Percentiles rank a stretch among this genome's conserved stretches.
phyloP scores from a whole-genome alignment of 2,113 vertebrate genomes.

The Aix galericulata region DNA sequence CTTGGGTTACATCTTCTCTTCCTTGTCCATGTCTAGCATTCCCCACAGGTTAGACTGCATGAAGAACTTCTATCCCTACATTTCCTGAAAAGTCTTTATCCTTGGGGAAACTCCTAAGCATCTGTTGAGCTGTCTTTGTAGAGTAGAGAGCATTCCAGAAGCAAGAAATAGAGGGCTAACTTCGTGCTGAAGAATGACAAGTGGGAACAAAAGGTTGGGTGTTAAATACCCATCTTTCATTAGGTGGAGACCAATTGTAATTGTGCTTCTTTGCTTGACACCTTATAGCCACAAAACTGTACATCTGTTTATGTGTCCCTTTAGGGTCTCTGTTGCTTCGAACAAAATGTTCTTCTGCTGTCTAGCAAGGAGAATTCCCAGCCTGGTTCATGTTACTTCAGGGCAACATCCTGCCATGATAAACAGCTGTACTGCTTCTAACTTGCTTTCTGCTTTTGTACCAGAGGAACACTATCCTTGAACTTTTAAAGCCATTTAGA shows the following conservation, averaged over 20 bases:
- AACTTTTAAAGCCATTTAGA: slow-evolving; percentile 50
- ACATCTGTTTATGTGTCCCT: neutral
- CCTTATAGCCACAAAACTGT: neutral
- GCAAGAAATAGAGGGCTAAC: neutral
- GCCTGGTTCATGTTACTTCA: neutral
- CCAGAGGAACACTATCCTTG: slow-evolving; percentile 13
- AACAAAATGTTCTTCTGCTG: slow-evolving; percentile 12
- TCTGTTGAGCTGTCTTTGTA: neutral
- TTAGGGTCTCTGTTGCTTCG: slow-evolving; percentile 5
- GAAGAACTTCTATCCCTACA: neutral
- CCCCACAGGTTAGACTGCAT: neutral
- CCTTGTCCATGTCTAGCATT: neutral
- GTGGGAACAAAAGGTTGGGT: neutral
- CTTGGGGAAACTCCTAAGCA: neutral
- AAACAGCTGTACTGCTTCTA: slow-evolving; percentile 27
- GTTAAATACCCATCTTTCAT: slow-evolving; percentile 20
- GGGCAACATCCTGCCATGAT: neutral
- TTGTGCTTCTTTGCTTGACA: slow-evolving; percentile 30
- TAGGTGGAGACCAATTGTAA: neutral
- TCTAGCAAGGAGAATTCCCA: slow-evolving; percentile 37
- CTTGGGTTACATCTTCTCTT: neutral
- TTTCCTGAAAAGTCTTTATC: neutral
- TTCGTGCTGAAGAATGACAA: slow-evolving; percentile 23
- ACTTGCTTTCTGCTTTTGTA: slow-evolving; percentile 9
- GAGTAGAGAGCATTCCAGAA: neutral